Evolutionary conservation across 2,113 vertebrate genomes (phyloP), one percentile per base, ranked within the genome.

Genomic region (Gallinago undulata): DNA sequence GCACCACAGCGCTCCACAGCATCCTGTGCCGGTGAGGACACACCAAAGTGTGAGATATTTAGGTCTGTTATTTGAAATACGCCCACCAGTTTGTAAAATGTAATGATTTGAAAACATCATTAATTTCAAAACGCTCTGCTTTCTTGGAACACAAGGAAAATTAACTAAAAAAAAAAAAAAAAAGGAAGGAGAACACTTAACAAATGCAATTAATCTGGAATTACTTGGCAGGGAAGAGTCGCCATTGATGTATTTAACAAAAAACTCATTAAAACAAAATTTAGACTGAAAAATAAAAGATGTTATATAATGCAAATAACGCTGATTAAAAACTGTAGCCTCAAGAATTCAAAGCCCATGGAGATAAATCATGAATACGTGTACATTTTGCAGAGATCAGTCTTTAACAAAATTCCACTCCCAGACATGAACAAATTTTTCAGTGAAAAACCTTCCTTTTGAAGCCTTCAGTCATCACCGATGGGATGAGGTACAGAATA

Each of bases 191-290:
- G 27, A 62, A 45, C 24, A 69, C 78, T 93, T 93, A 93, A 86
- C 73, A 93, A 88, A 81, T 66, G 85, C 73, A 95, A 84, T 93
- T 93, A 92, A 94, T 95, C 73, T 82, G 83, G 55, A 93, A 93
- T 85, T 82, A 70, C 57, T 93, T 90, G 85, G 43, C 83, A 90
- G 47, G 48, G 79, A 62, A 87, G 45, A 62, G 62, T 84, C 2
- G 1, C 57, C 84, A 75, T 31, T 94, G 87, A 94, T 89, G 57
- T 87, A 93, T 93, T 91, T 75, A 89, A 85, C 78, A 95, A 95
- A 94, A 74, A 81, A 47, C 77, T 95, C 88, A 80, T 94, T 94
- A 94, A 91, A 96, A 64, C 60, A 79, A 77, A 93, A 83, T 74
- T 63, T 68, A 70, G 55, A 39, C 48, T 67, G 56, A 87, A 88